These are phyloP conservation scores for Drosophila micromelanica DNA, from an alignment of 1,140 invertebrate genomes.

Conservation along the genomic window DNA sequence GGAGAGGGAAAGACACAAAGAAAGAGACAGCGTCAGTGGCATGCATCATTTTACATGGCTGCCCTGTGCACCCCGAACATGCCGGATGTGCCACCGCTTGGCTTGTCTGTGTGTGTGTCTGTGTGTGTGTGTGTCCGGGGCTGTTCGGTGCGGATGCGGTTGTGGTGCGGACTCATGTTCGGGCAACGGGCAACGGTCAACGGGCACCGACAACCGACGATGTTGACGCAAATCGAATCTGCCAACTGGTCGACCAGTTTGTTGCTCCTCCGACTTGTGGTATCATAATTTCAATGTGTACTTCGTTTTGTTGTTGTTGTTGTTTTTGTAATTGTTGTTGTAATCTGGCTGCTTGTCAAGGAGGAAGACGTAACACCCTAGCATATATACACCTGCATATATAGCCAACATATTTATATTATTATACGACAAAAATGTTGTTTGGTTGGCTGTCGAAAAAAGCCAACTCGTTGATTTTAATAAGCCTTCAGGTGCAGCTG, in stretches of 20 bases:
- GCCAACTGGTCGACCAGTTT: conserved; percentile 61
- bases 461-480: conserved; percentile 48
- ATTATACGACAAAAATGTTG: not conserved
- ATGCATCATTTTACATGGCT: conserved; percentile 69
- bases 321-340: conserved; percentile 26
- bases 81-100: not conserved
- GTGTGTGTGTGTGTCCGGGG: not conserved
- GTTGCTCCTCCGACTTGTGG: conserved; percentile 38
- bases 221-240: conserved; percentile 78
- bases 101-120: not conserved
- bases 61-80: conserved; percentile 10
- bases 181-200: conserved; percentile 43
- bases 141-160: not conserved
- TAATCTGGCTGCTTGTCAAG: conserved; percentile 33
- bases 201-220: conserved; percentile 14
- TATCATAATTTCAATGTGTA: conserved; percentile 71
- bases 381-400: not conserved
- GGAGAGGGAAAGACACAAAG: conserved; percentile 12
- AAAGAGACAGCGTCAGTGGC: conserved; percentile 3
- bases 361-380: conserved; percentile 13
- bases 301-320: conserved; percentile 15
- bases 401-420: conserved; percentile 19
- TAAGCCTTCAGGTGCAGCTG: conserved; percentile 77
- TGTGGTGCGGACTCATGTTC: conserved; percentile 47
- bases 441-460: not conserved